Base-by-base conservation (phyloP, 2,797 vertebrate genomes). In the Moxostoma hubbsi region DNA sequence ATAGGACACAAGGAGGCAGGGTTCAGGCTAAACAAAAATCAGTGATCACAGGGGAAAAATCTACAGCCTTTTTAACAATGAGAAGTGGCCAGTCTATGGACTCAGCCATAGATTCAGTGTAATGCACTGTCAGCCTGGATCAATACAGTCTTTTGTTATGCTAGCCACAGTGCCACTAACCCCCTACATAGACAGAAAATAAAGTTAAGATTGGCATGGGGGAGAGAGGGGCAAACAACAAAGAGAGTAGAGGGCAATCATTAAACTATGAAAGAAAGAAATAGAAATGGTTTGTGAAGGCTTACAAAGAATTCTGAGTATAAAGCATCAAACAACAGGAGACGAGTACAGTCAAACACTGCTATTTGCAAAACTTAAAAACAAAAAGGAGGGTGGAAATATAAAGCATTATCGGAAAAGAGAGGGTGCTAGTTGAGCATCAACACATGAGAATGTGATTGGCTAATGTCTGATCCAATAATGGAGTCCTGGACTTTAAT, bases 91-190 rank as follows among this genome's bases (percentile, higher is more conserved):
- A 64, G 66, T 61, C 68, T 46, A 53, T 36, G 36, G 36, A 36
- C 36, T 64, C 57, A 69, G 58, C 75, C 59, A 49, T 57, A 80
- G 50, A 68, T 70, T n/a, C 24, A 24, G 18, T 24, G 11, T 59
- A 55, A 47, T 68, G 13, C 58, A 62, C 57, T 43, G 77, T 81
- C 75, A 74, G 50, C 18, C 45, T 45, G 66, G 53, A 87, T 85
- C 84, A 85, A 88, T 83, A 68, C 62, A 10, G 12, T 62, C 87
- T 89, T 85, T 86, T 91, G 88, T 89, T 87, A 85, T 85, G 75
- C 81, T 82, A 16, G 63, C 59, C 49, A 36, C 4, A 7, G 47
- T 77, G 71, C 7, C 5, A 55, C 15, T 51, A 63, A 61, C 9
- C n/a, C 46, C 57, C 49, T 49, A 36, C 36, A 5, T 36, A 36